A percentile compares a stretch with the other conserved stretches of the same genome.
Evolutionary conservation across 2,113 vertebrate genomes (phyloP).

Genomic region (Phyllopteryx taeniolatus): DNA sequence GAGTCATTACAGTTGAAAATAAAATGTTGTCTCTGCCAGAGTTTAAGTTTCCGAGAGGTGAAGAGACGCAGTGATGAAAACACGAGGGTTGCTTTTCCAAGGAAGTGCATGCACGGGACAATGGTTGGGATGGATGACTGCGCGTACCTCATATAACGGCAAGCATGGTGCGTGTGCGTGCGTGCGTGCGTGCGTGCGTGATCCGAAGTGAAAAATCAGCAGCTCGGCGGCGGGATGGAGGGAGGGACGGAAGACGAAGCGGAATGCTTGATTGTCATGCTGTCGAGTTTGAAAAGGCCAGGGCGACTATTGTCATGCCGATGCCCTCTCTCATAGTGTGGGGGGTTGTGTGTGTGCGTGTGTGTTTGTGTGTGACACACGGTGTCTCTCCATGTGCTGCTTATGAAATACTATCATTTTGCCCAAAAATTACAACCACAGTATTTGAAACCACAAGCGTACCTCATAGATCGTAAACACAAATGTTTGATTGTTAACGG

Average conservation of each 20-base stretch:
- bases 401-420: not conserved
- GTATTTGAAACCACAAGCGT: not conserved
- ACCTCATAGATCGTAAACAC: too few species aligned
- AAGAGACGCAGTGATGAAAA: too few species aligned
- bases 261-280: conserved; percentile 67
- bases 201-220: conserved; percentile 26
- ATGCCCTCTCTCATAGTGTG: conserved; percentile 34
- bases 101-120: not conserved
- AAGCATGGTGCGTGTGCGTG: not conserved
- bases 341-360: conserved; percentile 38
- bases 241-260: conserved; percentile 19
- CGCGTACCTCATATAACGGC: not conserved
- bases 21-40: too few species aligned
- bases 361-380: conserved; percentile 25
- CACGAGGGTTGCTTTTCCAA: too few species aligned
- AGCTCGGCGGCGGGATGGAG: conserved; percentile 26
- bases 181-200: not conserved
- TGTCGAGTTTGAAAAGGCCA: conserved; percentile 66
- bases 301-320: conserved; percentile 74
- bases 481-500: too few species aligned
- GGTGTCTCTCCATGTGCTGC: conserved; percentile 33
- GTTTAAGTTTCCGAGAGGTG: too few species aligned
- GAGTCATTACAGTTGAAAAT: too few species aligned
- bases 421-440: not conserved
- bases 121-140: not conserved